Conservation (phyloP, 2,888 invertebrate species). For the Diplazon laetatorius region DNA sequence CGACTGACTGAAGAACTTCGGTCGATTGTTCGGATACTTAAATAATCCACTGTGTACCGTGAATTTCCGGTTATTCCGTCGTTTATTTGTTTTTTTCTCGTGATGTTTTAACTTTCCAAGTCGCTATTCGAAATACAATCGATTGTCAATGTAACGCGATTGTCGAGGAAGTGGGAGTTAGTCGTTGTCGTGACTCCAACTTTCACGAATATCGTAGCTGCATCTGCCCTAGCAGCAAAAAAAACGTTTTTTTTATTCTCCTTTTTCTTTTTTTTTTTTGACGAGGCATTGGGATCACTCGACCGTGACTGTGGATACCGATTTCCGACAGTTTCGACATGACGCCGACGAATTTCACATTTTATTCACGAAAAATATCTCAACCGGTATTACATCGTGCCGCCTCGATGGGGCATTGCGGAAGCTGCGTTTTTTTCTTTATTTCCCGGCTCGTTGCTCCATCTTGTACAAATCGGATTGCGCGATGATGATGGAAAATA, state of each 20-base stretch:
- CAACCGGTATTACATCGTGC: background rate
- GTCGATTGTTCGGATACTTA: constrained; percentile 72
- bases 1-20: constrained; percentile 73
- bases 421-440: background rate
- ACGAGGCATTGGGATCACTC: constrained; percentile 3
- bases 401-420: background rate
- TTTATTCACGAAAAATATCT: constrained; percentile 6
- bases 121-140: constrained; percentile 37
- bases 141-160: constrained; percentile 39
- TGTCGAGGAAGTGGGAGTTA: constrained; percentile 17
- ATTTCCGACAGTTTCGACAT: constrained; percentile 21
- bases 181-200: constrained; percentile 28
- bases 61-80: constrained; percentile 46
- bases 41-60: constrained; percentile 70
- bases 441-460: background rate
- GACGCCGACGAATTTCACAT: background rate
- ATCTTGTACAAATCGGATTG: background rate
- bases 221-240: too few species aligned
- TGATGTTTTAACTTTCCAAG: constrained; percentile 55
- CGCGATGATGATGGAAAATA: background rate
- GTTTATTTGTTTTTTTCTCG: constrained; percentile 27
- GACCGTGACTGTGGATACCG: constrained; percentile 3
- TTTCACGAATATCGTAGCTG: constrained; percentile 55
- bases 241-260: too few species aligned
- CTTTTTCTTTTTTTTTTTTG: too few species aligned